phyloP scores from a whole-genome alignment of 2,113 vertebrate species.

The Poecilia latipinna region DNA sequence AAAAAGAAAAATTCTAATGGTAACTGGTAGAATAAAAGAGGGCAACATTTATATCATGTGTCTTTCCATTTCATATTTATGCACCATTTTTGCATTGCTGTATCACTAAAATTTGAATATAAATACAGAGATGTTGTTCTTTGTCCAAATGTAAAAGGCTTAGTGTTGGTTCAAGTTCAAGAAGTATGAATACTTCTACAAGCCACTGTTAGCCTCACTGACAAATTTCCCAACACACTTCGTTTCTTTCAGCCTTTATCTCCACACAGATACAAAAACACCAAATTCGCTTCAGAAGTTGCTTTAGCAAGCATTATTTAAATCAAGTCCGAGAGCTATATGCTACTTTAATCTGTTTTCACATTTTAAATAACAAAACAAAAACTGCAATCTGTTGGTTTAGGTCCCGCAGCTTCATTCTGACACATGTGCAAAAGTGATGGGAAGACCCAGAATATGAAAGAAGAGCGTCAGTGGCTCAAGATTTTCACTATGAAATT shows the following conservation, averaged over 20 bases:
- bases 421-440: background rate
- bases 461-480: background rate
- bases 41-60: too few relatives aligned
- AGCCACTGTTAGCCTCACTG: too few relatives aligned
- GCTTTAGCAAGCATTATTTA: conserved; percentile 67
- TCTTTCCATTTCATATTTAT: too few relatives aligned
- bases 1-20: background rate
- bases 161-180: too few relatives aligned
- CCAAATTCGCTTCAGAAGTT: conserved; percentile 64
- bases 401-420: background rate
- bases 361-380: background rate
- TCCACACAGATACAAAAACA: conserved; percentile 61
- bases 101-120: too few relatives aligned
- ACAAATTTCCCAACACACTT: conserved; percentile 24
- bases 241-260: conserved; percentile 49
- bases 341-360: conserved; percentile 19
- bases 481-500: background rate
- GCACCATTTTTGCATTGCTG: too few relatives aligned
- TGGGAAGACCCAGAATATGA: background rate
- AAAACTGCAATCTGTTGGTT: background rate
- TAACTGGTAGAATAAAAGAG: background rate
- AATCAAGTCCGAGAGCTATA: conserved; percentile 40
- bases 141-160: too few relatives aligned
- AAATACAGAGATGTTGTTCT: too few relatives aligned
- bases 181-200: too few relatives aligned